Evolutionary conservation across 2,888 invertebrate species (phyloP), one percentile per base, ranked within the genome.

Genomic region (Drosophila neotestacea): DNA sequence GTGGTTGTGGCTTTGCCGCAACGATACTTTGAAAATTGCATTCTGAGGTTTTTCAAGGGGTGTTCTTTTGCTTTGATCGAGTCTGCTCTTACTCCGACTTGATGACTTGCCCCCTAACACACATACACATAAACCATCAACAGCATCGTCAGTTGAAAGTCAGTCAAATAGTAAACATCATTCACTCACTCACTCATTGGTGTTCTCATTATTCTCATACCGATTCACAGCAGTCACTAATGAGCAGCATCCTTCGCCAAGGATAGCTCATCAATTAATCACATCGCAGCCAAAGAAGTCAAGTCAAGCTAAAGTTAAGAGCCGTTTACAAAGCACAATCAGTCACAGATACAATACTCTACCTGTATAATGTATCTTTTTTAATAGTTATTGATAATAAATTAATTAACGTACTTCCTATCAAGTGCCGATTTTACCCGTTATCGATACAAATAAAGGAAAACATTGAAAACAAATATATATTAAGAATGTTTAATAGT

Each of bases 21-120:
- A 69, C 63, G 79, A 74, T 81, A 72, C 77, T 81, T 64, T 70
- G 64, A 65, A 86, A 84, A 84, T 84, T 84, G 84, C 87, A 84
- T 82, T 84, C 72, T 80, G 80, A 69, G 80, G 82, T 72, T 71
- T 73, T 63, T 51, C 56, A 52, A 51, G 44, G 61, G 55, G 63
- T 66, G 72, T 66, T 30, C 32, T 41, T 36, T 63, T 13, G 61
- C 41, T 61, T 77, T 59, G 73, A 70, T 77, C 73, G 59, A 62
- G 46, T 41, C 56, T 41, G 51, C 22, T 27, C 11, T 36, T 50
- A 44, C 68, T 69, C 44, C 34, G 58, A 54, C 77, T 63, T 68
- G 59, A 59, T 54, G 58, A 46, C 59, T 51, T 16, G 34, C 28
- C 36, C n/a, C 32, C 44, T 9, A 10, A 27, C 55, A 42, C 55